Base-by-base conservation (phyloP, 2,113 vertebrate genomes). In the Centropristis striata region DNA sequence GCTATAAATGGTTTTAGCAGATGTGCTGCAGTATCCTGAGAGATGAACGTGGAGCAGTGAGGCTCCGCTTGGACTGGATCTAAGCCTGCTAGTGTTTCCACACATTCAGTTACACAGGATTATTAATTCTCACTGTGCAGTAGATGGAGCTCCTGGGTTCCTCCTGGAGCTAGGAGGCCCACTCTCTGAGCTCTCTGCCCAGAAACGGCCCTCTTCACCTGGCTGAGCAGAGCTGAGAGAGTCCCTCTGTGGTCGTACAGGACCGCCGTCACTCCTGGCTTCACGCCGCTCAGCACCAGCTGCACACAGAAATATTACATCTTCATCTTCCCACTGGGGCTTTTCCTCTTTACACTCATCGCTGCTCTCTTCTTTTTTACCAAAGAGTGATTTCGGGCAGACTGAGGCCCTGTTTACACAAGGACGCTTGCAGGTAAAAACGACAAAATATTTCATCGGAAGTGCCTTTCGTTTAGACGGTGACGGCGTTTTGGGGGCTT, bases 231-330 rank as follows among this genome's bases (percentile, higher is more conserved):
- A 55, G 92, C 92, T 23, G 95, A 91, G 65, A 96, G 86, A 1
- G 95, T 96, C 60, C 94, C 93, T 3, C 85, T 86, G 75, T 96
- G 91, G 66, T 97, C 96, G 10, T 96, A 98, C 1, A 96, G 89
- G 68, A 97, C 67, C 27, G 91, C 88, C 2, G 90, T 14, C 14
- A 97, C 93, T 0, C 65, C 90, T 2, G 89, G 63, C 36, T 86
- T 95, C 21, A 94, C 86, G 0, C 95, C 95, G 41, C 92, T 89
- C 80, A 96, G 81, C 80, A 97, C 64, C 93, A 97, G 83, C 96
- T 98, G 28, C 6, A 44, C 7, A 13, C 10, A 1, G 15, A 47
- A 44, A 36, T 46, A 8, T 14, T 21, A 23, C 8, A 36, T 15
- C 18, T 32, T 73, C 14, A 57, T 50, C 16, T 50, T 37, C 37